Conservation (phyloP, 2,797 vertebrate species). For the Ataeniobius toweri region DNA sequence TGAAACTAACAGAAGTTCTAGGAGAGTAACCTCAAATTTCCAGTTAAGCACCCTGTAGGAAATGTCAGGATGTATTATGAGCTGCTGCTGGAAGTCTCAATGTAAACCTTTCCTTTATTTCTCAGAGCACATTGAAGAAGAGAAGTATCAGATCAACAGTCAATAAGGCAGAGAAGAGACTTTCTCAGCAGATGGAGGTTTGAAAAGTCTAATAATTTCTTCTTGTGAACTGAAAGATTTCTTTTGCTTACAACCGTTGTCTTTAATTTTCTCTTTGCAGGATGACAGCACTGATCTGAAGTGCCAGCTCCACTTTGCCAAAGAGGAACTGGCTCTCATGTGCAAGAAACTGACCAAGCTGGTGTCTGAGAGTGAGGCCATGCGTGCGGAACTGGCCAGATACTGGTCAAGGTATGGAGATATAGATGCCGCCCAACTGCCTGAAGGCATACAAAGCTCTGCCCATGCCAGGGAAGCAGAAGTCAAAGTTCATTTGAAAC, state of each 20-base stretch:
- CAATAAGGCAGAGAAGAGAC: constrained; percentile 88
- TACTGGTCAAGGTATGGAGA: constrained; percentile 90
- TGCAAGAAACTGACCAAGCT: constrained; percentile 97
- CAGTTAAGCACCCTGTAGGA: not conserved
- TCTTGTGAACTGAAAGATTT: not conserved
- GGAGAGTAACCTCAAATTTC: not conserved
- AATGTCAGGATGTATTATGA: not conserved
- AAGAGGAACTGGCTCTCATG: constrained; percentile 96
- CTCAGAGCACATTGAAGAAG: constrained; percentile 90
- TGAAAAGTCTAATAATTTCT: constrained; percentile 13
- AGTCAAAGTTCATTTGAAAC: constrained; percentile 91
- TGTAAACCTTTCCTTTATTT: constrained; percentile 30
- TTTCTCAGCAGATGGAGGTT: constrained; percentile 86
- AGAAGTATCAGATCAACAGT: constrained; percentile 84
- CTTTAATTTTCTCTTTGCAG: constrained; percentile 66
- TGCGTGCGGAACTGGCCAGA: constrained; percentile 90
- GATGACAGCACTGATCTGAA: constrained; percentile 94
- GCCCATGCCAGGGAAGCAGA: constrained; percentile 88
- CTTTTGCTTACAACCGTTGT: not conserved
- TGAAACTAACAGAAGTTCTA: not conserved
- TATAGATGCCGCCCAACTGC: constrained; percentile 79
- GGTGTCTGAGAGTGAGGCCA: constrained; percentile 89
- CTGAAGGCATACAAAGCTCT: constrained; percentile 79
- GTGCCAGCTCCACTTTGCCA: constrained; percentile 97
- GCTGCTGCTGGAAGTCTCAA: not conserved